Evolutionary conservation across 1,140 invertebrate species (phyloP), one percentile per base, ranked within the genome.

Genomic region (Homalodisca vitripennis): DNA sequence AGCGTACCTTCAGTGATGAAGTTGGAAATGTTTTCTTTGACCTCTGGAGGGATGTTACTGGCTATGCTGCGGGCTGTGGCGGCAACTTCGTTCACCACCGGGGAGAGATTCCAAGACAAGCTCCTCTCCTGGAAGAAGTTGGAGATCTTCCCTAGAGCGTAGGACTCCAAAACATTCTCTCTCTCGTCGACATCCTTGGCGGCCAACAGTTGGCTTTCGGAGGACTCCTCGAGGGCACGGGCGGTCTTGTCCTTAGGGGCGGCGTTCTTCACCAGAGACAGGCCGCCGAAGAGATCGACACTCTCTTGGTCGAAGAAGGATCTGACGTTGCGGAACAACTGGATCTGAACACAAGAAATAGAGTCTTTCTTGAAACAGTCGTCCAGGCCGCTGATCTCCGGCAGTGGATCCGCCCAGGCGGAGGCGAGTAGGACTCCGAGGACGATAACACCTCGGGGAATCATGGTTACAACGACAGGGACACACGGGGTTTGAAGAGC

Each of bases 281-380:
- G 78, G 34, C 87, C 87, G 53, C 81, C 81, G 51, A 84, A 77
- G 31, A 88, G 69, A 66, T 87, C 84, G 55, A 87, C 78, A 71
- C 75, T 82, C 57, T 86, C 84, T 74, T 83, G 83, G 31, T 82
- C 82, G 74, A 89, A 87, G 75, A 88, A 83, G n/a, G 84, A 82
- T 74, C 83, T 85, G 2, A 85, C 84, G 72, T 81, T 82, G 30
- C 85, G 80, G 79, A 82, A 88, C 51, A 88, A 75, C 75, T 83
- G 80, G 72, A 85, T 81, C 77, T 89, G 87, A 60, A 88, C 77
- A 78, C 87, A 89, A 64, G 85, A 84, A 67, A 89, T 87, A 67
- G 87, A 88, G 79, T 89, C 87, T 74, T 85, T 81, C 69, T 82
- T 79, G 27, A 88, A 78, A 73, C 87, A 88, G 68, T 85, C 82